These are phyloP conservation scores for Gallinago stenura DNA, from an alignment of 2,797 vertebrate genomes.

Conservation along the genomic window DNA sequence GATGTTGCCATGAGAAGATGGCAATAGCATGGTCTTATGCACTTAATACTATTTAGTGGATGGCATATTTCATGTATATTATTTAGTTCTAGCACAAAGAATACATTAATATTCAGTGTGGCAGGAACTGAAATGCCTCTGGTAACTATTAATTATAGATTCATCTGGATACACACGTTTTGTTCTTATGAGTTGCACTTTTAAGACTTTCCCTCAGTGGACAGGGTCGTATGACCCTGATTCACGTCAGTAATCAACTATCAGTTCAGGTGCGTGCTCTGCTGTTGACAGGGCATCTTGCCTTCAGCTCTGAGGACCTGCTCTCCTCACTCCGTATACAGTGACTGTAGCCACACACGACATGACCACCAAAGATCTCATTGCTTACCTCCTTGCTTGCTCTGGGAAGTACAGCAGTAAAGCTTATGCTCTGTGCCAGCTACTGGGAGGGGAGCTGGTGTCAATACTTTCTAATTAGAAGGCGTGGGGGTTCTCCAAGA, in stretches of 20 bases:
- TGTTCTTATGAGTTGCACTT: background rate
- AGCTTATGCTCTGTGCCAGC: fast-evolving
- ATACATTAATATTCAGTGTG: constrained; percentile 38
- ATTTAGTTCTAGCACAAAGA: constrained; percentile 2
- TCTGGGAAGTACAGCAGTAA: background rate
- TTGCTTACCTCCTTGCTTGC: background rate
- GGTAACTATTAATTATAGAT: constrained; percentile 43
- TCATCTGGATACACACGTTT: background rate
- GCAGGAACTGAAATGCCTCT: background rate
- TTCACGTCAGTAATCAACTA: background rate
- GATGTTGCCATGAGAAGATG: background rate
- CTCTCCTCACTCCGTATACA: background rate
- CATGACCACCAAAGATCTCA: background rate
- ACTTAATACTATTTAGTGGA: background rate
- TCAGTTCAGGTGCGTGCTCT: background rate
- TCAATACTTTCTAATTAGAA: background rate
- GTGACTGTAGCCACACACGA: background rate
- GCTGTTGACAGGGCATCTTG: background rate
- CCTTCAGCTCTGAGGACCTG: background rate
- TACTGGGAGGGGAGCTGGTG: background rate
- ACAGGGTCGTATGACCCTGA: background rate
- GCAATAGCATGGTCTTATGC: background rate
- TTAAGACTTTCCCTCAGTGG: background rate
- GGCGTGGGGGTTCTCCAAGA: background rate
- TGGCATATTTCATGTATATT: background rate